phyloP scores from a whole-genome alignment of 2,888 invertebrate species.

The Plutella xylostella region DNA sequence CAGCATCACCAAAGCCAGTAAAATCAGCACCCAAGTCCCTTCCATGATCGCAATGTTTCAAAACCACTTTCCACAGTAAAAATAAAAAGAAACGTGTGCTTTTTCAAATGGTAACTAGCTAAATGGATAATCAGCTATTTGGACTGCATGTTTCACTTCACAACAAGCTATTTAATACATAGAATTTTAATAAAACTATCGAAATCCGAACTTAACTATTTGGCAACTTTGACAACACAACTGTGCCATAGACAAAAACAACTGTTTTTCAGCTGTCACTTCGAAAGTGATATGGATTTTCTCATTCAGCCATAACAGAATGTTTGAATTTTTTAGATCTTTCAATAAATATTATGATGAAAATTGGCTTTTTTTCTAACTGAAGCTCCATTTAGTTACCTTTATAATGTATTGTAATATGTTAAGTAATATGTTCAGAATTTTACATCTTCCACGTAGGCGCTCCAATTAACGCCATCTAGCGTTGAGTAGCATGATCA shows the following conservation, averaged over 20 bases:
- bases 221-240: constrained; percentile 2
- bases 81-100: not conserved
- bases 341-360: too few species aligned
- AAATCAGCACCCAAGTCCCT: constrained; percentile 83
- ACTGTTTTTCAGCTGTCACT: too few species aligned
- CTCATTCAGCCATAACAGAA: too few species aligned
- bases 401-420: not conserved
- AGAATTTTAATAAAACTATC: not conserved
- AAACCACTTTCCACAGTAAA: not conserved
- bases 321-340: too few species aligned
- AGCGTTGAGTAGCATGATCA: not conserved
- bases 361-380: too few species aligned
- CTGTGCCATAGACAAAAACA: too few species aligned
- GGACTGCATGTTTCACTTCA: not conserved
- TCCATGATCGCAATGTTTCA: constrained; percentile 72
- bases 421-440: not conserved
- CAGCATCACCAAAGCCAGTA: constrained; percentile 92
- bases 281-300: too few species aligned
- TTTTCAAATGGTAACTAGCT: not conserved
- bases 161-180: not conserved
- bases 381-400: not conserved
- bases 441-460: too few species aligned
- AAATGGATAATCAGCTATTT: not conserved
- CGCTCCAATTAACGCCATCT: not conserved
- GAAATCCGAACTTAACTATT: not conserved